A percentile compares a stretch with the other conserved stretches of the same genome.
Conservation (phyloP, 2,113 vertebrate genomes). For the Hypanus sabinus region DNA sequence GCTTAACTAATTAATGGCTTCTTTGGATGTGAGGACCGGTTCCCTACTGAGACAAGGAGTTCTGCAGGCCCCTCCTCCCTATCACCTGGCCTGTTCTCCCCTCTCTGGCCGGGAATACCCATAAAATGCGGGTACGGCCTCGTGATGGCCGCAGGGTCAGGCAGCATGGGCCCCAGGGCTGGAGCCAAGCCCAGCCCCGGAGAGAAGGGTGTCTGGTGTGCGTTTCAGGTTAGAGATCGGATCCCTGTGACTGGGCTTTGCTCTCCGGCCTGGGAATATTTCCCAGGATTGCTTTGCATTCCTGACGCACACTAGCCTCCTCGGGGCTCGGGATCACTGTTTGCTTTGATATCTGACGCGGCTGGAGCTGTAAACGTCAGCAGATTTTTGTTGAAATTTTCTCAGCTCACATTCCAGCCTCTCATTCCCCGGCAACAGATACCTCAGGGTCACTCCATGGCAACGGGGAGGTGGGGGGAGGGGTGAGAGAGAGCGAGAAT, state of each 20-base stretch:
- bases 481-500: background rate
- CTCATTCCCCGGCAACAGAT: background rate
- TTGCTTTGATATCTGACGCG: background rate
- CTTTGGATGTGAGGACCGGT: too few species aligned
- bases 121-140: background rate
- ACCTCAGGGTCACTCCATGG: background rate
- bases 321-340: background rate
- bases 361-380: background rate
- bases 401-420: constrained; percentile 5
- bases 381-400: background rate
- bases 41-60: too few species aligned
- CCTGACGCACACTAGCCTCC: background rate
- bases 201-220: too few species aligned
- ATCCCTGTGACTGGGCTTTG: background rate
- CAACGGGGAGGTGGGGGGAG: background rate
- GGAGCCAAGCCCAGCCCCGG: background rate
- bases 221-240: background rate
- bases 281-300: background rate
- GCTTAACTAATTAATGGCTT: too few species aligned
- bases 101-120: background rate
- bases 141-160: background rate
- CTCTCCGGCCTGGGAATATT: background rate
- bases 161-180: background rate
- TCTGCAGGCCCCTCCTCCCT: background rate
- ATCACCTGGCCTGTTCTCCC: background rate